Base-by-base conservation (phyloP, 2,888 invertebrate genomes). In the Octonoba sinensis region DNA sequence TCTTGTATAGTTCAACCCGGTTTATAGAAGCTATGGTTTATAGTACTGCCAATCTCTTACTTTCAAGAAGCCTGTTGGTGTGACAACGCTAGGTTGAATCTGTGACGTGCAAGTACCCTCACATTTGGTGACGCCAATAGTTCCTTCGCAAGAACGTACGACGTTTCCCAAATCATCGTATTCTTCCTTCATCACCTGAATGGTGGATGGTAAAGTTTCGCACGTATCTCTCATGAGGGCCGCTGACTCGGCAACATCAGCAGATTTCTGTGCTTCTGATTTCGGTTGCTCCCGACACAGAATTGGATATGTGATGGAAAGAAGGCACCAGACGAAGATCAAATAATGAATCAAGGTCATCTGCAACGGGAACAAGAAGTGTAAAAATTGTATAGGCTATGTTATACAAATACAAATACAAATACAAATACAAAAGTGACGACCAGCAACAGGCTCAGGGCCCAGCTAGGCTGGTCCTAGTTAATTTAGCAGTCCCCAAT, bases 101-200 rank as follows among this genome's bases (percentile, higher is more conserved):
- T 95, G 95, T 85, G 96, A 97, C 85, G 92, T 93, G 88, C 97
- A 97, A 85, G 94, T 92, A 27, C 97, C 97, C 89, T 97, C 97
- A 87, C 97, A 97, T 90, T 96, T 97, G 87, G 95, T 96, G 0
- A 97, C 95, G 16, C 92, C 93, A 59, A 97, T 92, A 89, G 95
- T 96, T 0, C 95, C 96, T 87, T 94, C 95, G 87, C 97, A 97
- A 16, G 95, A 95, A 87, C 96, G 91, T 86, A 93, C 91, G 86
- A 96, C 90, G 85, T 94, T 91, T n/a, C 96, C 96, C 86, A 93
- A 90, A 85, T 95, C 95, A 87, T 95, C 94, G 87, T 93, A 96
- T 88, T 96, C 96, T 90, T 96, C 96, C 57, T 85, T 85, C 4
- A 83, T 83, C 36, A 86, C 85, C 20, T 85, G 85, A 60, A 86